Base-by-base conservation (phyloP, 1,140 invertebrate species). In the Drosophila sp. region DNA sequence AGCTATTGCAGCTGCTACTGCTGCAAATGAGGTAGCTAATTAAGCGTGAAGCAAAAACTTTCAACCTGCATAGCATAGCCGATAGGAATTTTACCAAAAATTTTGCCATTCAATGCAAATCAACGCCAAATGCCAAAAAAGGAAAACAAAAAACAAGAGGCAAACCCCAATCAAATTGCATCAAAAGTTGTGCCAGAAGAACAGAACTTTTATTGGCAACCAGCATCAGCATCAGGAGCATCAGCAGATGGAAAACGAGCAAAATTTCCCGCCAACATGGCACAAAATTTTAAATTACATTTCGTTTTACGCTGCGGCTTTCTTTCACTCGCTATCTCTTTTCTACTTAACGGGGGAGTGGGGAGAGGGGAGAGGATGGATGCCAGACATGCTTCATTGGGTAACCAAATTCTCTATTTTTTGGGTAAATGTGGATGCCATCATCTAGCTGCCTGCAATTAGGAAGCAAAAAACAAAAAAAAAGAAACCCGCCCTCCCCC, bases 241-340 rank as follows among this genome's bases (percentile, higher is more conserved):
- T 27, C 50, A 32, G 54, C 25, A 71, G 38, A 66, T 58, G 58
- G 64, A 77, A 73, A 56, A 61, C 35, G 63, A 38, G 55, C 33
- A 50, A 66, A 60, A 76, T 71, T 77, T 71, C 47, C 3, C 67
- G 81, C 70, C 30, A 82, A 60, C 83, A 64, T 63, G 35, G 76
- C 83, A 86, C 54, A 82, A 79, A 76, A 78, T 81, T 76, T 64
- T 38, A 86, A 82, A 85, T 87, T 82, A 81, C 75, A 76, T 79
- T 87, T 76, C 25, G 62, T 29, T 77, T 80, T 65, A 54, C 62
- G 55, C 66, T 75, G 68, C 68, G 8, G 23, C 70, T 70, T 70
- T 70, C 29, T 63, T 85, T 80, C 69, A 66, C 65, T 68, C 38
- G 29, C 25, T 50, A 50, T 50, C 44, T 50, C 44, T 67, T 47